Conservation (phyloP, 2,113 vertebrate genomes). For the Oncorhynchus tshawytscha region DNA sequence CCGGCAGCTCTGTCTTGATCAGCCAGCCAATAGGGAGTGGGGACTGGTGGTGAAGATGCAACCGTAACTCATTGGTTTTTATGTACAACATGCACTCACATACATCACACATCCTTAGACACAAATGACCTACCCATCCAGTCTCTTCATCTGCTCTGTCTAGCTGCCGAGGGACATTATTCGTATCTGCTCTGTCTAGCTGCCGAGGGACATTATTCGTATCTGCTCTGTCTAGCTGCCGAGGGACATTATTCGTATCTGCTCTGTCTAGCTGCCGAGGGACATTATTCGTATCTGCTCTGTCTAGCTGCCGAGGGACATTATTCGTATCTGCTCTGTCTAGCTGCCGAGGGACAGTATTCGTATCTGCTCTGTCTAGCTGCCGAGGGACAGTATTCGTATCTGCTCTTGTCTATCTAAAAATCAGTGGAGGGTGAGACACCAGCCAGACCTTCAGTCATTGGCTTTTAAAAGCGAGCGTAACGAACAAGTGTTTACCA, state of each 20-base stretch:
- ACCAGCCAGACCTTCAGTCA: not conserved
- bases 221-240: too few species aligned
- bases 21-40: conserved; percentile 7
- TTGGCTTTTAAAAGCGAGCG: not conserved
- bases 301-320: too few species aligned
- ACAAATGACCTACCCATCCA: not conserved
- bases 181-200: not conserved
- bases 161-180: not conserved
- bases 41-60: not conserved
- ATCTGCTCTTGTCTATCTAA: not conserved
- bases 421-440: not conserved
- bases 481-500: not conserved
- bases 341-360: too few species aligned
- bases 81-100: not conserved
- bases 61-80: conserved; percentile 1
- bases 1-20: not conserved
- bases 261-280: too few species aligned
- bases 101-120: conserved; percentile 5
- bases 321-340: too few species aligned
- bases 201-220: too few species aligned
- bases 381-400: too few species aligned
- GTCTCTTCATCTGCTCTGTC: not conserved
- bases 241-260: too few species aligned
- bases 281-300: too few species aligned
- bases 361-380: not conserved